Conservation (phyloP, 2,888 invertebrate genomes). For the Leptinotarsa peninsularis region DNA sequence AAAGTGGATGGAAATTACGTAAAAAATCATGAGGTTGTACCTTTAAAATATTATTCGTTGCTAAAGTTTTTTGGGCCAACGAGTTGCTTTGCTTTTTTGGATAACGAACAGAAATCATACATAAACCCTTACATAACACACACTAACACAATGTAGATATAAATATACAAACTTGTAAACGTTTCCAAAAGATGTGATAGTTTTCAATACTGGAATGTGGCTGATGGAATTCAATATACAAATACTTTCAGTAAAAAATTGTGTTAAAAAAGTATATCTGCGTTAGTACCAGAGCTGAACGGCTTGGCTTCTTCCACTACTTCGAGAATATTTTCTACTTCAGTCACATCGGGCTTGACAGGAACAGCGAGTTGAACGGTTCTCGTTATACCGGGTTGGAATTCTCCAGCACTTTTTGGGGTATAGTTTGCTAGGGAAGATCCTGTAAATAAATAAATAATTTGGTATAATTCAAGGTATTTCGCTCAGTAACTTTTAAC, state of each 20-base stretch:
- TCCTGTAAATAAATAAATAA: conserved; percentile 69
- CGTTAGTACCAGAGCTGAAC: conserved; percentile 63
- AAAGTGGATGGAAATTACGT: too few relatives aligned
- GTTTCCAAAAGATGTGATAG: conserved; percentile 43
- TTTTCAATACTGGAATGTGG: conserved; percentile 44
- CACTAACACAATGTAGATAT: conserved; percentile 10
- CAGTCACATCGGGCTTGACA: conserved; percentile 75
- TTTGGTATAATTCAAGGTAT: too few relatives aligned
- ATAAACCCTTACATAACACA: conserved; percentile 30
- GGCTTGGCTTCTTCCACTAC: conserved; percentile 59
- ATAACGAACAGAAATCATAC: not conserved
- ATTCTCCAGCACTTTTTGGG: conserved; percentile 80
- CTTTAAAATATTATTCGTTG: not conserved
- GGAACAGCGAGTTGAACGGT: conserved; percentile 58
- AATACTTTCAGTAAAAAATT: conserved; percentile 26
- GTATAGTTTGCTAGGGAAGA: conserved; percentile 82
- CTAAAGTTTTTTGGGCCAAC: too few relatives aligned
- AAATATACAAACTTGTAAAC: conserved; percentile 44
- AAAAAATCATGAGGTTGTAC: too few relatives aligned
- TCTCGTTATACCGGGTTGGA: conserved; percentile 84
- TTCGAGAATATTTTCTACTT: conserved; percentile 58
- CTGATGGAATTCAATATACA: conserved; percentile 32
- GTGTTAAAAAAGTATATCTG: conserved; percentile 50
- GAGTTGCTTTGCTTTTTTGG: not conserved
- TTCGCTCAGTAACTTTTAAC: too few relatives aligned